Conservation (phyloP, 30 jellyfish, hydroid and myxozoan species). For the Chrysaora quinquecirrha region DNA sequence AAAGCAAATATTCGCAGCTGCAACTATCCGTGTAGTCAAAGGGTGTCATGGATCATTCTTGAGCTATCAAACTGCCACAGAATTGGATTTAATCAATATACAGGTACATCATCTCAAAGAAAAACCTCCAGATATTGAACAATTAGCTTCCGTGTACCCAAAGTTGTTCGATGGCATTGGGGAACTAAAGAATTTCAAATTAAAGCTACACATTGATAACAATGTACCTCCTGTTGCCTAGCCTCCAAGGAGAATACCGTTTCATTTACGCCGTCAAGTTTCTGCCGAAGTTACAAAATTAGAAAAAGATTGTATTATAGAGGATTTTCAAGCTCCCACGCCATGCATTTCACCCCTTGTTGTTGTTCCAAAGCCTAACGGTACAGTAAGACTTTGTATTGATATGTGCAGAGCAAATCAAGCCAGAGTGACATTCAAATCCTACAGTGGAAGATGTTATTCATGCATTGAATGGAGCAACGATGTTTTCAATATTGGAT, state of each 20-base stretch:
- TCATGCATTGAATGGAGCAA: not conserved
- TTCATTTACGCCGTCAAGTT: not conserved
- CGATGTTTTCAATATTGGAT: not conserved
- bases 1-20: not conserved
- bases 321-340: not conserved
- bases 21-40: not conserved
- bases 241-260: not conserved
- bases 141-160: no score
- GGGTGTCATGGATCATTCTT: not conserved
- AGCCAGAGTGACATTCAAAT: not conserved
- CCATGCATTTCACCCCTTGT: not conserved
- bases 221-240: not conserved
- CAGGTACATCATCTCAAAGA: not conserved
- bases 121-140: no score
- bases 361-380: not conserved
- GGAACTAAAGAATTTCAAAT: not conserved
- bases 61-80: constrained; percentile 3
- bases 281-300: not conserved
- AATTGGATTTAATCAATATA: not conserved
- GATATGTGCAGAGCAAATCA: not conserved
- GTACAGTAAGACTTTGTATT: not conserved
- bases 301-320: not conserved
- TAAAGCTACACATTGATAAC: not conserved
- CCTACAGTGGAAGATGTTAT: not conserved
- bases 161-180: not conserved